Conservation (phyloP, 2,113 vertebrate genomes). For the Phrynosoma blainvillii region DNA sequence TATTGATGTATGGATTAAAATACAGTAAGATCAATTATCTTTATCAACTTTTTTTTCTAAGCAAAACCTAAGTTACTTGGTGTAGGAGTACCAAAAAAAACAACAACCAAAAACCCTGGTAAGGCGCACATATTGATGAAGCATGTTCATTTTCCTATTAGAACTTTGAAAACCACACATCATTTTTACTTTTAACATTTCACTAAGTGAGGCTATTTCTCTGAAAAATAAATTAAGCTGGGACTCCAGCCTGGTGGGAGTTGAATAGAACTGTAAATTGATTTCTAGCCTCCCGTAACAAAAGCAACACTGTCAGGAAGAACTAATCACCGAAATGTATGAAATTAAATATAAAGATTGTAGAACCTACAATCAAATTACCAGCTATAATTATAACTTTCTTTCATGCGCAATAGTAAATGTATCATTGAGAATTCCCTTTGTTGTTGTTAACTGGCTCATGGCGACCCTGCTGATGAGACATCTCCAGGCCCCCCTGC, state of each 20-base stretch:
- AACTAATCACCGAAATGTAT: background rate
- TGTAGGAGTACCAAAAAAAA: background rate
- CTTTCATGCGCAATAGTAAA: background rate
- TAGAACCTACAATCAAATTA: background rate
- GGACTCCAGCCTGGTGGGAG: background rate
- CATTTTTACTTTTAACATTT: background rate
- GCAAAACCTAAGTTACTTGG: slow-evolving; percentile 18
- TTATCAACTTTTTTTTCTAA: slow-evolving; percentile 12
- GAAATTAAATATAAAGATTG: background rate
- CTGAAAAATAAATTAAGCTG: background rate
- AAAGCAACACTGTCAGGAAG: background rate
- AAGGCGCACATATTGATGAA: slow-evolving; percentile 10
- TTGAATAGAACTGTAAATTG: background rate
- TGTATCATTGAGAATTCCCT: rapidly evolving
- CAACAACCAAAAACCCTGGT: background rate
- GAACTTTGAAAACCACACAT: slow-evolving; percentile 24
- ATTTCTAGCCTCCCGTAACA: background rate
- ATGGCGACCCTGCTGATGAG: too few relatives aligned
- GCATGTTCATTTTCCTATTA: background rate
- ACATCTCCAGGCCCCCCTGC: too few relatives aligned
- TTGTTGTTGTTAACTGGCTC: too few relatives aligned
- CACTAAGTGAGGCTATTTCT: background rate
- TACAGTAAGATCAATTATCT: background rate
- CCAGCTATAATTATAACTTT: background rate
- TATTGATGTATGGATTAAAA: background rate